phyloP scores from a whole-genome alignment of 2,797 vertebrate species.

The Pogonophryne albipinna region DNA sequence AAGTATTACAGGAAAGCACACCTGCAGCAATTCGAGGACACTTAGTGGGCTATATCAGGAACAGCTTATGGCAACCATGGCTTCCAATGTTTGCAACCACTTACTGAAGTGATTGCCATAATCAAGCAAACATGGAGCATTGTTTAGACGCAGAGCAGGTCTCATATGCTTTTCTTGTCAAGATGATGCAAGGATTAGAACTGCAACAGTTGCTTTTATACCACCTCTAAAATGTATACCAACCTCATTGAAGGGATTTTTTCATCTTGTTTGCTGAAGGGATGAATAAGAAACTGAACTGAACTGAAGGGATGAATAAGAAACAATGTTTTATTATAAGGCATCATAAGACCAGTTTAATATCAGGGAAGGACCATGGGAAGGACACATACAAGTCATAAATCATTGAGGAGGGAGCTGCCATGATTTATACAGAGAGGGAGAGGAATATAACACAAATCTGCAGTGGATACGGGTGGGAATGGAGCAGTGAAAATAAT shows the following conservation, averaged over 20 bases:
- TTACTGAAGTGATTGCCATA: neutral
- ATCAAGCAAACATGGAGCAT: neutral
- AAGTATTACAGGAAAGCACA: neutral
- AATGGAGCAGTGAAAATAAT: slow-evolving; percentile 21
- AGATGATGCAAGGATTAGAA: slow-evolving; percentile 25
- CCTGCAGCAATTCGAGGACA: neutral
- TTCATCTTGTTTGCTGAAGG: neutral
- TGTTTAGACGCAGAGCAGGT: neutral
- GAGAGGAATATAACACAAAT: slow-evolving; percentile 5
- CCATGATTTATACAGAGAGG: slow-evolving; percentile 3
- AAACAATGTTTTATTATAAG: neutral
- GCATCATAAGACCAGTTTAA: slow-evolving; percentile 2
- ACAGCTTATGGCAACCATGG: neutral
- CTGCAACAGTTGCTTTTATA: slow-evolving; percentile 20
- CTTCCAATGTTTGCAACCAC: neutral
- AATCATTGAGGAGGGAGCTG: neutral
- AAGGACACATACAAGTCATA: neutral
- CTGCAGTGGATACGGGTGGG: neutral
- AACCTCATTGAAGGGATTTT: neutral
- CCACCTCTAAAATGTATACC: slow-evolving; percentile 1
- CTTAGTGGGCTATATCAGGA: neutral
- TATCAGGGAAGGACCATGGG: slow-evolving; percentile 3
- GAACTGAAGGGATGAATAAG: neutral
- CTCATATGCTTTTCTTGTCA: neutral
- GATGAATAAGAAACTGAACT: neutral